Evolutionary conservation across 2,113 vertebrate genomes (phyloP).

Genomic region (Hippocampus zosterae): DNA sequence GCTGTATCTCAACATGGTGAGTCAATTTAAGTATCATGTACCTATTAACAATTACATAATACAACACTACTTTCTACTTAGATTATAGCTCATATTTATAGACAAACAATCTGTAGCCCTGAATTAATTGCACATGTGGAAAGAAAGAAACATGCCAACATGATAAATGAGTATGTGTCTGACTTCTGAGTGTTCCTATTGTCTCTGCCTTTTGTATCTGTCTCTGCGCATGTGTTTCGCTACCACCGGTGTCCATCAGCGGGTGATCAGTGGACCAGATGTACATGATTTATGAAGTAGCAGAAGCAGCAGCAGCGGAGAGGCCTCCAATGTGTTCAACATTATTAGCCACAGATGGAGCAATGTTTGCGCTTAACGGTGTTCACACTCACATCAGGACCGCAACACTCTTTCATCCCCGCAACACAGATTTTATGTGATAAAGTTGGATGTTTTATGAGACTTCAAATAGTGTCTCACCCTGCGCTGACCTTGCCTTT

Average conservation of each 20-base stretch:
- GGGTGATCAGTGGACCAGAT: slow-evolving; percentile 50
- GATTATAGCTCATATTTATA: not conserved
- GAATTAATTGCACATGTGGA: not conserved
- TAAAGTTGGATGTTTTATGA: slow-evolving; percentile 1
- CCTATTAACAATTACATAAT: too few relatives aligned
- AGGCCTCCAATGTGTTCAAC: slow-evolving; percentile 51
- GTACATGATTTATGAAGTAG: slow-evolving; percentile 59
- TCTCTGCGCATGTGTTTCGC: slow-evolving; percentile 22
- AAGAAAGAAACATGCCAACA: slow-evolving; percentile 16
- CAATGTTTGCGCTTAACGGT: slow-evolving; percentile 17
- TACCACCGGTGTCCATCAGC: slow-evolving; percentile 39
- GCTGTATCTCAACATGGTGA: not conserved
- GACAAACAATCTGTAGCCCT: not conserved
- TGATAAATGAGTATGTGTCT: slow-evolving; percentile 39
- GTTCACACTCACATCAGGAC: slow-evolving; percentile 26
- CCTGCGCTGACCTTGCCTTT: slow-evolving; percentile 32
- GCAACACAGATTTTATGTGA: not conserved
- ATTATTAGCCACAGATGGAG: slow-evolving; percentile 60
- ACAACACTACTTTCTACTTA: not conserved
- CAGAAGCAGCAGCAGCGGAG: slow-evolving; percentile 37
- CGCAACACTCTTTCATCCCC: slow-evolving; percentile 36
- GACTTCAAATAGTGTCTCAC: slow-evolving; percentile 20
- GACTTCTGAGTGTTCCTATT: slow-evolving; percentile 10
- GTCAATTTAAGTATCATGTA: too few relatives aligned
- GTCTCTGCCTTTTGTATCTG: slow-evolving; percentile 11